These are phyloP conservation scores for Gallinago undulata DNA, from an alignment of 2,113 vertebrate species.

Conservation along the genomic window DNA sequence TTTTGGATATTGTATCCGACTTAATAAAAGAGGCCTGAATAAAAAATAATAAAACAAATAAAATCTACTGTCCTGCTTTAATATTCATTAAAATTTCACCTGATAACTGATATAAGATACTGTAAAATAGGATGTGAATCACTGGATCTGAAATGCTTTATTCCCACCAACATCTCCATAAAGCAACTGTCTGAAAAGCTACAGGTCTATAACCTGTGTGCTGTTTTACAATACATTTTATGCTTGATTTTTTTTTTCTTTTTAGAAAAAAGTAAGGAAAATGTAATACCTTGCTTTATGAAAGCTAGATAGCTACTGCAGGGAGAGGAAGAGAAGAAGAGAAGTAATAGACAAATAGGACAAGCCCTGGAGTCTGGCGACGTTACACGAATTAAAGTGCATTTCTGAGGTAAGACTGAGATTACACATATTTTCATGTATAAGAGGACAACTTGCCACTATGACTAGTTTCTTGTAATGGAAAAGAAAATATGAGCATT, in stretches of 20 bases:
- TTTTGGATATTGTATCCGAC: background rate
- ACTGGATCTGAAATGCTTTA: background rate
- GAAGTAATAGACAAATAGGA: too few species aligned
- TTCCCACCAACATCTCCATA: background rate
- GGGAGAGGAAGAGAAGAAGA: too few species aligned
- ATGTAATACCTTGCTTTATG: background rate
- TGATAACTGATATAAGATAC: background rate
- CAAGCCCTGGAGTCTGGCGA: too few species aligned
- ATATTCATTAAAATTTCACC: constrained; percentile 37
- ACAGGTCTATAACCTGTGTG: background rate
- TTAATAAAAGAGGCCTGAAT: background rate
- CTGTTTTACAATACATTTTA: background rate
- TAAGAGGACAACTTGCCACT: too few species aligned
- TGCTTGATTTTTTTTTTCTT: background rate
- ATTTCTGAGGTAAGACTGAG: too few species aligned
- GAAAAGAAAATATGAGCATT: too few species aligned
- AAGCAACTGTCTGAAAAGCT: background rate
- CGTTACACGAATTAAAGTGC: too few species aligned
- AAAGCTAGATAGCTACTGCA: background rate
- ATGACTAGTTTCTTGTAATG: too few species aligned
- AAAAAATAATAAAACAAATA: constrained; percentile 35
- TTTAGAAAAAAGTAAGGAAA: background rate
- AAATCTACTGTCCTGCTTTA: background rate
- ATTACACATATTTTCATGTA: too few species aligned
- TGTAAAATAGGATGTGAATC: background rate